Evolutionary conservation across 2,888 invertebrate species (phyloP), one percentile per base, ranked within the genome.

Genomic region (Cephus nigrinus): DNA sequence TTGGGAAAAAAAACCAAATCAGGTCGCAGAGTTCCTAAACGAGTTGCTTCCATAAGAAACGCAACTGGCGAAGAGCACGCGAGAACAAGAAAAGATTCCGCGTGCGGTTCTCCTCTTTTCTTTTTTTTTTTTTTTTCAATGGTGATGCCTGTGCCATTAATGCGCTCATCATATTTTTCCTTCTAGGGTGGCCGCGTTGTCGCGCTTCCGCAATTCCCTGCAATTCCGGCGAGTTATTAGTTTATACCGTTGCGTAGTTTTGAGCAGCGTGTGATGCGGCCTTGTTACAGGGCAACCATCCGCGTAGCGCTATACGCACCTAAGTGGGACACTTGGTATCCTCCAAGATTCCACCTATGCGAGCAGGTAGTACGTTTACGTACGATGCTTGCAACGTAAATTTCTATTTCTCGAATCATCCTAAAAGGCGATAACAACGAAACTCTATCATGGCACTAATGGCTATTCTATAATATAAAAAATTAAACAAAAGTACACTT

Each of bases 331-430:
- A 87, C 88, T 79, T 71, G 71, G 88, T 88, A 91, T 91, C 90
- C 89, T 90, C 88, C 86, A 87, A 88, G 89, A 88, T 89, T 86
- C 88, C 82, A 86, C 84, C 82, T 85, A 86, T 86, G 90, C 11
- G 30, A 31, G 71, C 71, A 33, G 31, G 31, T 33, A 71, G 12
- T 71, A 30, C 71, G 71, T 33, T 71, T 69, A 74, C 77, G 79
- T 85, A 84, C 81, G 31, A 71, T 33, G 80, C 80, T 81, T 82
- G 78, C 79, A 55, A 82, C 81, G 86, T 84, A 83, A 90, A 88
- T 90, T 90, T 91, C 91, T 91, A 91, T 89, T 91, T 89, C 89
- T 90, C 85, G 86, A 88, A 88, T 86, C 82, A 83, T 82, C 83
- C 76, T n/a, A 68, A 30, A 75, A 68, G 68, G 75, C 35, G 74